These are phyloP conservation scores for Amphiprion percula DNA, from an alignment of 2,113 vertebrate genomes.

Conservation along the genomic window DNA sequence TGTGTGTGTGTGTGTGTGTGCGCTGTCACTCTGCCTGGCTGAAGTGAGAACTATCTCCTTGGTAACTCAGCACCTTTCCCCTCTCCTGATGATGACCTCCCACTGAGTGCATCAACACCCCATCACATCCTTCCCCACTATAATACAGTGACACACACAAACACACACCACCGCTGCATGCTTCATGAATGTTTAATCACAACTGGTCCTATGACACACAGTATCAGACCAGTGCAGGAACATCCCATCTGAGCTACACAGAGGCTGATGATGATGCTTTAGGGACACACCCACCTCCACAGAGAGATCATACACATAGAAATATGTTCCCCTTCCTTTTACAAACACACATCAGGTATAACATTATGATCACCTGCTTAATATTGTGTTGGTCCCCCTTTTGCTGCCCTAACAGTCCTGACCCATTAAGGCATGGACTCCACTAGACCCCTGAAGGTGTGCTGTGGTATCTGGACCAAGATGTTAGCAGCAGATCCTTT, in stretches of 20 bases:
- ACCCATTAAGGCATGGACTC: no score
- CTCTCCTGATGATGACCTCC: conserved; percentile 71
- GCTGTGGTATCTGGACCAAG: no score
- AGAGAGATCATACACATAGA: conserved; percentile 2
- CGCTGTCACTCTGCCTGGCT: conserved; percentile 43
- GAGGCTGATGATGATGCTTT: conserved; percentile 40
- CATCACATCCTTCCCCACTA: conserved; percentile 39
- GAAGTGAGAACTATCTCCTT: conserved; percentile 73
- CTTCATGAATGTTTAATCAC: conserved; percentile 72
- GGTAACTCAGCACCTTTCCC: conserved; percentile 72
- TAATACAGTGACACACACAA: conserved; percentile 22
- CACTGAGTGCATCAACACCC: conserved; percentile 68
- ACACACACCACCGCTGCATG: conserved; percentile 27
- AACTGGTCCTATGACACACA: conserved; percentile 70
- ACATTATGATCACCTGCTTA: no score
- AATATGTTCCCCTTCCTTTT: background rate
- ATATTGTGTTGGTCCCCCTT: no score
- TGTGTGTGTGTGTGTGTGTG: background rate
- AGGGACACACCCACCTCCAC: conserved; percentile 14
- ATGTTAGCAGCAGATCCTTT: no score
- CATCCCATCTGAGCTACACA: conserved; percentile 50
- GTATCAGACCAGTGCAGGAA: conserved; percentile 61
- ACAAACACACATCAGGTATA: no score
- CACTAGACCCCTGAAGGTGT: no score
- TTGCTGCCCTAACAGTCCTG: no score